Percentiles rank a stretch among this genome's conserved stretches.
Evolutionary conservation across 2,888 invertebrate genomes (phyloP).

Genomic region (Andrena dorsata): DNA sequence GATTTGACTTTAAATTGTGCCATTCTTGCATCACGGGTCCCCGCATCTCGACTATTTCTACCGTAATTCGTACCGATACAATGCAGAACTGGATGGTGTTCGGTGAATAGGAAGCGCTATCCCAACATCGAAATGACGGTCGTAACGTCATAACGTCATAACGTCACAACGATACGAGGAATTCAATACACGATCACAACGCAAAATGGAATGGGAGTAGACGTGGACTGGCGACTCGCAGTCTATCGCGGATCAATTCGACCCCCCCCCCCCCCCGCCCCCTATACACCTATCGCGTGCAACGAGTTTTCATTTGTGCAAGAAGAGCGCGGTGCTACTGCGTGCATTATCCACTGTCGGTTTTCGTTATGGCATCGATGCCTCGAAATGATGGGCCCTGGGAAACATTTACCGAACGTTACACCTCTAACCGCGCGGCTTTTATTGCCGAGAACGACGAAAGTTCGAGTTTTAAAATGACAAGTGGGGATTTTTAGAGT

Average conservation of each 20-base stretch:
- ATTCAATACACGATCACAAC: slow-evolving; percentile 32
- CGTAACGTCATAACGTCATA: slow-evolving; percentile 40
- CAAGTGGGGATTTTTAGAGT: neutral
- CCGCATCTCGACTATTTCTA: neutral
- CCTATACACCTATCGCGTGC: slow-evolving; percentile 22
- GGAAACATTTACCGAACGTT: slow-evolving; percentile 23
- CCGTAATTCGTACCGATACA: neutral
- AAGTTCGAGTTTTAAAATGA: slow-evolving; percentile 18
- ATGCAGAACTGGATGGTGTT: neutral
- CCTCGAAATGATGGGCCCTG: neutral
- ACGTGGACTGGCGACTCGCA: slow-evolving; percentile 21
- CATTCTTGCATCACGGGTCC: too few relatives aligned
- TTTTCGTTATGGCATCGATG: neutral
- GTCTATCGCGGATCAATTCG: slow-evolving; percentile 40
- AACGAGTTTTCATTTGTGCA: slow-evolving; percentile 18
- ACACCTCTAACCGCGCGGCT: slow-evolving; percentile 5
- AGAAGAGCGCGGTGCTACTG: neutral
- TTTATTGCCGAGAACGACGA: slow-evolving; percentile 16
- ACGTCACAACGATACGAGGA: slow-evolving; percentile 33
- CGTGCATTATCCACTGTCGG: slow-evolving; percentile 6
- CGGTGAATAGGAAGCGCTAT: slow-evolving; percentile 3
- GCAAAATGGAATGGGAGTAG: slow-evolving; percentile 20
- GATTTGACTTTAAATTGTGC: too few relatives aligned
- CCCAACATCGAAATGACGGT: slow-evolving; percentile 22
- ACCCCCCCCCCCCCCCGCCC: neutral